These are phyloP conservation scores for Scomber colias DNA, from an alignment of 2,113 vertebrate genomes.

Conservation along the genomic window DNA sequence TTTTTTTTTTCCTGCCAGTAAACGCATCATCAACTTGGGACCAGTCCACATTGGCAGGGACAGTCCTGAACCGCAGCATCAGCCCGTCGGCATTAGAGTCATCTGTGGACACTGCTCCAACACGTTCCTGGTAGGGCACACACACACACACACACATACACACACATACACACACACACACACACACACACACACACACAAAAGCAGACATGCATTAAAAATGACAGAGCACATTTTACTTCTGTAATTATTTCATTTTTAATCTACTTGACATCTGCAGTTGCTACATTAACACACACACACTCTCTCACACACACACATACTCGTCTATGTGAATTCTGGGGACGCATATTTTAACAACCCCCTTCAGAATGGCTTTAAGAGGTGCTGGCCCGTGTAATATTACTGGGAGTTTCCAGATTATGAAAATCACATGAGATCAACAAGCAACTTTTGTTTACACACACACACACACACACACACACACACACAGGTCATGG, in stretches of 20 bases:
- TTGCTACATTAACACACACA: no score
- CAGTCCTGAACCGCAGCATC: conserved; percentile 70
- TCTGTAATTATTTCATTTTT: background rate
- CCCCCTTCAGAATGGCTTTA: no score
- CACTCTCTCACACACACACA: background rate
- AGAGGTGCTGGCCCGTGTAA: no score
- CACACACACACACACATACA: background rate
- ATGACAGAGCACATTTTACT: background rate
- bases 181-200: background rate
- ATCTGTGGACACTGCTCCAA: conserved; percentile 83
- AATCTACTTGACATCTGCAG: no score
- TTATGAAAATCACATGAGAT: no score
- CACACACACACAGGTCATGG: no score
- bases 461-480: no score
- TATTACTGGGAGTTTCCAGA: no score
- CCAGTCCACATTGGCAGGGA: conserved; percentile 72
- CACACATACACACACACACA: background rate
- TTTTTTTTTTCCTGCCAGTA: conserved; percentile 51
- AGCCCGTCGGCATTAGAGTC: conserved; percentile 77
- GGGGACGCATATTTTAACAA: no score
- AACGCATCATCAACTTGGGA: conserved; percentile 83
- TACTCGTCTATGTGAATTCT: no score
- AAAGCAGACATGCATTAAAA: no score
- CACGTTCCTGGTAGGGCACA: conserved; percentile 77
- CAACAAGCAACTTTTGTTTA: no score